A percentile compares a stretch with the other conserved stretches of the same genome.
Evolutionary conservation across 2,113 vertebrate species (phyloP).

Genomic region (Diadophis punctatus): DNA sequence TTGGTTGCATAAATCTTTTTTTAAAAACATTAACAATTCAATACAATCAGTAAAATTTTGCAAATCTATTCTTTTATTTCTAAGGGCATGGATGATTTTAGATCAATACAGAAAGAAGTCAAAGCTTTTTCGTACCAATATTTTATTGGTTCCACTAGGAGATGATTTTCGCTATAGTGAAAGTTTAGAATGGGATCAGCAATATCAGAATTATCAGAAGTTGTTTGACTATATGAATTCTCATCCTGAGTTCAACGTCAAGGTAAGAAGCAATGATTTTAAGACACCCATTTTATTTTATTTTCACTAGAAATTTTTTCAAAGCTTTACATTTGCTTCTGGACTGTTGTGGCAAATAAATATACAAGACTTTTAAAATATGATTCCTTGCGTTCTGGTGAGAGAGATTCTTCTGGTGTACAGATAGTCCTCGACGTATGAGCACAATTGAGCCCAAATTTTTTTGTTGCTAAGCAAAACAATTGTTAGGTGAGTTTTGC

Average conservation of each 20-base stretch:
- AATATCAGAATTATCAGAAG: slow-evolving; percentile 89
- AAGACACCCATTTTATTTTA: neutral
- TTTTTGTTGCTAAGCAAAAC: neutral
- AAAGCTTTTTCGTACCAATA: slow-evolving; percentile 83
- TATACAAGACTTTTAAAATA: neutral
- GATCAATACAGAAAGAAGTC: slow-evolving; percentile 96
- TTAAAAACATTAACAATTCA: neutral
- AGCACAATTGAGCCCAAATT: neutral
- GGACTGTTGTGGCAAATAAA: neutral
- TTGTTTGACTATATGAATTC: slow-evolving; percentile 89
- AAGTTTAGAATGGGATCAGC: slow-evolving; percentile 85
- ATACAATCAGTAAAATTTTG: neutral
- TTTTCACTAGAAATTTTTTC: neutral
- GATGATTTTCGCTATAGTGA: slow-evolving; percentile 91
- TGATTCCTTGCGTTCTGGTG: neutral
- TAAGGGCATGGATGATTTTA: slow-evolving; percentile 82
- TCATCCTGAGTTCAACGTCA: slow-evolving; percentile 80
- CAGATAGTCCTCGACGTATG: neutral
- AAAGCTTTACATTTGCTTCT: neutral
- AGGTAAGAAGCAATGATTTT: slow-evolving; percentile 69
- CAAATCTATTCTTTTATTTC: neutral
- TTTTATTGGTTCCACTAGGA: slow-evolving; percentile 83
- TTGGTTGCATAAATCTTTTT: neutral
- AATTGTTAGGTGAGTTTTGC: neutral
- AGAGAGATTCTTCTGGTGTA: neutral